Evolutionary conservation across 2,797 vertebrate genomes (phyloP).

Genomic region (Galaxias olidus): DNA sequence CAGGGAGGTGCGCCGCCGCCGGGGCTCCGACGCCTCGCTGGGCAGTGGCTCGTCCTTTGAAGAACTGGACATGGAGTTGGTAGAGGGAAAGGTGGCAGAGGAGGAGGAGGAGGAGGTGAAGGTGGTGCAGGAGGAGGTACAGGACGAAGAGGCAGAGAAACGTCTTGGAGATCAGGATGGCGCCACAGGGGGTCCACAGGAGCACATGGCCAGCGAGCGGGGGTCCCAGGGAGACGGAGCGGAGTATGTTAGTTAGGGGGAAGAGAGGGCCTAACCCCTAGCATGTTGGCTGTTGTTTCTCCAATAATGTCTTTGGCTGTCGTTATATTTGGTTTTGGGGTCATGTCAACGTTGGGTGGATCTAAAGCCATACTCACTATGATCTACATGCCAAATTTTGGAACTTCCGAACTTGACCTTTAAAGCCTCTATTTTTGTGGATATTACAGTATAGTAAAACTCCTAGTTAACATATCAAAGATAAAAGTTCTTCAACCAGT

Average conservation of each 20-base stretch:
- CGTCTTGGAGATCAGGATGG: slow-evolving; percentile 16
- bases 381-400: slow-evolving; percentile 50
- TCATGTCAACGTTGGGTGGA: slow-evolving; percentile 55
- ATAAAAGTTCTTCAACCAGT: too few species aligned
- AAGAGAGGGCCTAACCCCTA: slow-evolving; percentile 20
- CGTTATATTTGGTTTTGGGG: slow-evolving; percentile 53
- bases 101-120: slow-evolving; percentile 33
- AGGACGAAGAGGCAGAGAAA: slow-evolving; percentile 46
- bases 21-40: slow-evolving; percentile 77
- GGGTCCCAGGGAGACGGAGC: slow-evolving; percentile 74
- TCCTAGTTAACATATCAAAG: too few species aligned
- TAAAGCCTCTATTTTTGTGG: slow-evolving; percentile 20
- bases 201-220: slow-evolving; percentile 54
- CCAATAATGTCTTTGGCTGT: slow-evolving; percentile 33
- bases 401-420: slow-evolving; percentile 41
- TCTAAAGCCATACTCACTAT: slow-evolving; percentile 50
- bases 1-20: slow-evolving; percentile 67
- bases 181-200: slow-evolving; percentile 47
- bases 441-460: too few species aligned
- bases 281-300: slow-evolving; percentile 9
- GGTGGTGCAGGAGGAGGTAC: slow-evolving; percentile 39
- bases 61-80: slow-evolving; percentile 91
- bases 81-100: slow-evolving; percentile 61
- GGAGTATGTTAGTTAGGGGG: slow-evolving; percentile 59
- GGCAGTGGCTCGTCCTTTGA: slow-evolving; percentile 95